Evolutionary conservation across 2,797 vertebrate species (phyloP).

Genomic region (Helicolenus hilgendorfi): DNA sequence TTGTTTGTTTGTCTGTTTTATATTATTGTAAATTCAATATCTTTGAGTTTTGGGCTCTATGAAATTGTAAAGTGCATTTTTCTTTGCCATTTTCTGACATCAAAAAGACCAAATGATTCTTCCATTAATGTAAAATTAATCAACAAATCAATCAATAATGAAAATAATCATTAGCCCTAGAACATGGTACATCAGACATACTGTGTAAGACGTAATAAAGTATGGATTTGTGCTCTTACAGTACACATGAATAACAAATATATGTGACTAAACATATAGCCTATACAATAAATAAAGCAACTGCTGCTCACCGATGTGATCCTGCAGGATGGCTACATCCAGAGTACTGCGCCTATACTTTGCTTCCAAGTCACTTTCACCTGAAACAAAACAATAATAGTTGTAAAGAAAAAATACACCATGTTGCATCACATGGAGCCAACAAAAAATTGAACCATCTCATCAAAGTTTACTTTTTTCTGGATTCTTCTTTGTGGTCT

Average conservation of each 20-base stretch:
- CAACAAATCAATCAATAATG: background rate
- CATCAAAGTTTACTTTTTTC: slow-evolving; percentile 64
- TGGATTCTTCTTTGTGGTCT: slow-evolving; percentile 69
- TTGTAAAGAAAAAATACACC: background rate
- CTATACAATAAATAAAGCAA: background rate
- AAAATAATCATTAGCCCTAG: background rate
- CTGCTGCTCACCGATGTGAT: slow-evolving; percentile 87
- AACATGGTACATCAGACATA: background rate
- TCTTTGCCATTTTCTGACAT: background rate
- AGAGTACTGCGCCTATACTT: slow-evolving; percentile 72
- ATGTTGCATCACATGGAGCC: background rate
- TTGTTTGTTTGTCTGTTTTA: background rate
- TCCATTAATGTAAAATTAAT: background rate
- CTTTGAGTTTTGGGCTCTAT: background rate
- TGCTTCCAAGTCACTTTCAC: slow-evolving; percentile 74
- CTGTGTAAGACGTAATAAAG: background rate
- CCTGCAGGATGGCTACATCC: slow-evolving; percentile 85
- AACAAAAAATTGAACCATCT: background rate
- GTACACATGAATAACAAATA: background rate
- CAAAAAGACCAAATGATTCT: background rate
- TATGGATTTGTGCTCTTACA: background rate
- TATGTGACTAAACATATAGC: background rate
- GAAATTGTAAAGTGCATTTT: background rate
- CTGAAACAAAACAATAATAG: slow-evolving; percentile 41
- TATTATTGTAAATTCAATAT: background rate